These are phyloP conservation scores for Ispidina picta DNA, from an alignment of 2,797 vertebrate species.

Conservation along the genomic window DNA sequence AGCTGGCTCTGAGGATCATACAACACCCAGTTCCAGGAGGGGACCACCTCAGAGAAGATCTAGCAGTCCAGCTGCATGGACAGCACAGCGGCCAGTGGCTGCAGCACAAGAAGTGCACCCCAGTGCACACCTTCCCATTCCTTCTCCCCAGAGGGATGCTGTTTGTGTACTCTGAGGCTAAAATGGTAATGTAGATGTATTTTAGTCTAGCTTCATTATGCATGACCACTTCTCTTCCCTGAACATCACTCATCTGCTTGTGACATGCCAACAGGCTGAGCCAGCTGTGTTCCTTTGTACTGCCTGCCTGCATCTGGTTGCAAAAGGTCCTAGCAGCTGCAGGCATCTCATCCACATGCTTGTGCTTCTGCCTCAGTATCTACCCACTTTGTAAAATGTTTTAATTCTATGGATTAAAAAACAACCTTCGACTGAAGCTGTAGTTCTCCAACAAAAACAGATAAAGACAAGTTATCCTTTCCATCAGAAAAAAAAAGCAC, in stretches of 20 bases:
- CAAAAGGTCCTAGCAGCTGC: neutral
- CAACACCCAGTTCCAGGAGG: accelerated
- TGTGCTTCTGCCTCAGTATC: neutral
- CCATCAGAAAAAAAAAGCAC: accelerated
- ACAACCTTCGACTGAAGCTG: neutral
- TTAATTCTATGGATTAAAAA: neutral
- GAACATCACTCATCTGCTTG: neutral
- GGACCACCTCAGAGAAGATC: neutral
- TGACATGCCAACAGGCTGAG: neutral
- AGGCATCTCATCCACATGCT: neutral
- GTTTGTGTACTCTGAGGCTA: neutral
- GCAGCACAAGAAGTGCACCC: neutral
- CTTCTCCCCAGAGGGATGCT: neutral
- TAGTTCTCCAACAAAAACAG: neutral
- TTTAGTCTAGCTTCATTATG: neutral
- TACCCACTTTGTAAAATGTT: neutral
- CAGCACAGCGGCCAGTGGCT: neutral
- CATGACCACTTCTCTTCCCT: neutral
- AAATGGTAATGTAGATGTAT: neutral
- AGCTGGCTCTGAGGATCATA: neutral
- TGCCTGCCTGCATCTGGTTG: neutral
- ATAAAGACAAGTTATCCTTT: neutral
- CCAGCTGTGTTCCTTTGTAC: neutral
- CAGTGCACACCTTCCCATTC: neutral
- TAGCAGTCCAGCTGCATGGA: neutral